A percentile compares a stretch with the other conserved stretches of the same genome.
Conservation (phyloP, 1,140 invertebrate genomes). For the Scaptomyza pallida region DNA sequence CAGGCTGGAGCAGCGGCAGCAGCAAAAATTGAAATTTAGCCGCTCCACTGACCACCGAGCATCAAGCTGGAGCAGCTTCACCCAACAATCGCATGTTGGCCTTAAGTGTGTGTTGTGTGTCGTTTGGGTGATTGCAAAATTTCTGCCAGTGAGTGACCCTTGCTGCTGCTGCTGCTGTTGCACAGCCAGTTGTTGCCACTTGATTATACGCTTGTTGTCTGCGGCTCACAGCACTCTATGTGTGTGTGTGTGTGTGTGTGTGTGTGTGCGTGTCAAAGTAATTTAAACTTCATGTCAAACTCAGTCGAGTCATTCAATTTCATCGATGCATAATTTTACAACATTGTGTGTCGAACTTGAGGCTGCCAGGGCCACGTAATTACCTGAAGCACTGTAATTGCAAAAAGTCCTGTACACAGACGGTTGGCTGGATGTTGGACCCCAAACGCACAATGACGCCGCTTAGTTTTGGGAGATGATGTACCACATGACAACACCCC, state of each 20-base stretch:
- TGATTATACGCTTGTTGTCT: conserved; percentile 62
- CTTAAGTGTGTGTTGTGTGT: conserved; percentile 50
- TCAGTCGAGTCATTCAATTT: conserved; percentile 78
- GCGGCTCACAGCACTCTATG: not conserved
- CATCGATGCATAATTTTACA: conserved; percentile 76
- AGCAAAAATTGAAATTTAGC: conserved; percentile 73
- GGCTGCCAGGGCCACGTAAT: conserved; percentile 63
- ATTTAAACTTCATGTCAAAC: conserved; percentile 83
- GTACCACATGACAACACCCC: not conserved
- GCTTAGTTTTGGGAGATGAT: conserved; percentile 44
- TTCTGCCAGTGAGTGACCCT: conserved; percentile 32
- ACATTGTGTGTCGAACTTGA: conserved; percentile 53
- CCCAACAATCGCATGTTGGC: conserved; percentile 21
- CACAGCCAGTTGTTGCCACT: conserved; percentile 57
- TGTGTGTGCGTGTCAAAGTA: conserved; percentile 54
- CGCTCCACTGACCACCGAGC: conserved; percentile 6
- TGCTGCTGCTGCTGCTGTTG: conserved; percentile 11
- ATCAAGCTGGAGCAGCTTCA: no score
- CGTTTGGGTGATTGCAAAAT: conserved; percentile 66
- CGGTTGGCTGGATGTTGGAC: not conserved
- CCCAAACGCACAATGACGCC: conserved; percentile 55
- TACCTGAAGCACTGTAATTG: conserved; percentile 79
- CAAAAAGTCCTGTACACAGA: conserved; percentile 37
- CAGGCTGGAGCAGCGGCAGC: no score
- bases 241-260: conserved; percentile 6